Evolutionary conservation across 2,888 invertebrate species (phyloP), one percentile per base, ranked within the genome.

Genomic region (Taenaris catops): DNA sequence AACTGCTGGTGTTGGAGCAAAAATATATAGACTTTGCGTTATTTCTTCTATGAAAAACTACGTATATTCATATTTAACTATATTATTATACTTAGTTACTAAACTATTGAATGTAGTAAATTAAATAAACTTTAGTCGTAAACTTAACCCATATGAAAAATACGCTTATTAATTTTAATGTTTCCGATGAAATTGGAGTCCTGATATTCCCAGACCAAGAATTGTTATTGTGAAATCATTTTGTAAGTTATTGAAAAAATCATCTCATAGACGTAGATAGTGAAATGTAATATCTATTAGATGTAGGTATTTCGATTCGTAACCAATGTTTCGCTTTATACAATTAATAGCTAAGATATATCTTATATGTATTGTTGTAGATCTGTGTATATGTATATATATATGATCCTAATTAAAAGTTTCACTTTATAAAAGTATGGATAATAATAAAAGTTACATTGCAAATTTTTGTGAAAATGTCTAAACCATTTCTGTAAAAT

Each of bases 161-260:
- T 84, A 86, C 86, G 86, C 86, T 86, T 86, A 86, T 84, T 86
- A 86, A 84, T 83, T 83, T 83, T 84, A 84, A 83, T 79, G 63
- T 79, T 79, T 84, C 84, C 81, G 83, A 83, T 83, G 56, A 73
- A 76, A 86, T 81, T 81, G 81, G 83, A 78, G 58, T 73, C 72
- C 79, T 75, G 78, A 84, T 83, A 86, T 81, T 84, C 72, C 76
- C 76, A 73, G 84, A 86, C 84, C 86, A 83, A 84, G 72, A 73
- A 75, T 79, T 81, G 75, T 79, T 81, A 78, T 76, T 68, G 63
- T 71, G 63, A 73, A 75, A 71, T 71, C 67, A 65, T 73, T 73
- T 76, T 79, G 70, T 72, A 72, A 61, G 64, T 63, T 58, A 66
- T 63, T 14, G 29, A 53, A 63, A 53, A 58, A 50, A 61, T 66